Percentiles rank a stretch among this genome's conserved stretches.
These are phyloP conservation scores for Andrena minutula DNA, from an alignment of 2,888 invertebrate species.

Conservation along the genomic window DNA sequence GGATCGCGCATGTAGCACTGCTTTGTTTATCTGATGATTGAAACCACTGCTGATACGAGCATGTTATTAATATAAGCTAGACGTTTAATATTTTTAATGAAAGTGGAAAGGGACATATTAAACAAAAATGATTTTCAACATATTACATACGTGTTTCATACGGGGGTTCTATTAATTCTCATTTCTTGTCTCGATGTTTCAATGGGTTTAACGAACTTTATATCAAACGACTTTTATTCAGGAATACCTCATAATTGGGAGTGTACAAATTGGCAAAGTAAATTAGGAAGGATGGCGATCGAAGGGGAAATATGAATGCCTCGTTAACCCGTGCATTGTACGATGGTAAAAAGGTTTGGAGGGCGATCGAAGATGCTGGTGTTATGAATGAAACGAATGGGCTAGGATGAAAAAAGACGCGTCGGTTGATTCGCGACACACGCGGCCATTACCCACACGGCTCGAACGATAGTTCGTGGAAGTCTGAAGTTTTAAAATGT, in stretches of 20 bases:
- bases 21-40: conserved; percentile 27
- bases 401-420: conserved; percentile 18
- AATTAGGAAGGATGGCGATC: background rate
- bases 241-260: too few species aligned
- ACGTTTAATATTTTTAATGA: background rate
- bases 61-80: background rate
- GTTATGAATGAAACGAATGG: background rate
- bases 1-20: background rate
- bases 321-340: conserved; percentile 1
- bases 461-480: conserved; percentile 38
- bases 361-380: conserved; percentile 29
- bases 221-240: too few species aligned
- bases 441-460: conserved; percentile 45
- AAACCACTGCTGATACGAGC: background rate
- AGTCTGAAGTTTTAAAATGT: conserved; percentile 77
- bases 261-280: background rate
- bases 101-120: background rate
- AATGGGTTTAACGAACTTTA: too few species aligned
- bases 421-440: conserved; percentile 57
- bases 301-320: background rate
- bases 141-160: background rate
- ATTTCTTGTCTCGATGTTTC: too few species aligned
- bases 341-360: conserved; percentile 12
- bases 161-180: too few species aligned
- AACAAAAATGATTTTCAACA: background rate